phyloP scores from a whole-genome alignment of 2,113 vertebrate genomes.

The Stercorarius parasiticus region DNA sequence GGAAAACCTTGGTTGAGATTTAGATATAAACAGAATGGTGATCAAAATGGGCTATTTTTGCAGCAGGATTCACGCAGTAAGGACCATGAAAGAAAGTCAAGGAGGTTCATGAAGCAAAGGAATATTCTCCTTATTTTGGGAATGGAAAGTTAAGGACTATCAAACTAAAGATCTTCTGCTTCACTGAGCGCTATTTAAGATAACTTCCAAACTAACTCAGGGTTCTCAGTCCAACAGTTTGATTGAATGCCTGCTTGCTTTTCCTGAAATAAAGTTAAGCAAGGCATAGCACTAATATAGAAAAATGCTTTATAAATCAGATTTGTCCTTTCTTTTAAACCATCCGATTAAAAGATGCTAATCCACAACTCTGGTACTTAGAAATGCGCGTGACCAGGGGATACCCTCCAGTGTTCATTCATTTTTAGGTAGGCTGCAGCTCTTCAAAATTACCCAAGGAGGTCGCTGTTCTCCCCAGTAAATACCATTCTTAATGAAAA shows the following conservation, averaged over 20 bases:
- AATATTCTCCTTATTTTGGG: neutral
- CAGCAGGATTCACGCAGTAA: neutral
- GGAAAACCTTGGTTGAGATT: neutral
- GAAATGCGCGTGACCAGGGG: accelerated
- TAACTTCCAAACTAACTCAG: neutral
- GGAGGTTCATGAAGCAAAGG: neutral
- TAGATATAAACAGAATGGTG: neutral
- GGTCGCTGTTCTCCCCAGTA: neutral
- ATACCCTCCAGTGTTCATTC: too few species aligned
- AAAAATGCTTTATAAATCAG: neutral
- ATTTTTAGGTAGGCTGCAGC: neutral
- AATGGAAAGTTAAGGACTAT: neutral
- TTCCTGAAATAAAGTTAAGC: neutral
- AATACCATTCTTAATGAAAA: neutral
- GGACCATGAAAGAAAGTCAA: neutral
- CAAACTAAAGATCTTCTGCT: neutral
- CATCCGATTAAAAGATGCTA: neutral
- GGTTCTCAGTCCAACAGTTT: neutral
- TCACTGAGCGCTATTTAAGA: neutral
- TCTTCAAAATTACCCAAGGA: neutral
- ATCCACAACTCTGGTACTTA: neutral
- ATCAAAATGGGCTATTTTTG: neutral
- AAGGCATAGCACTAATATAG: neutral
- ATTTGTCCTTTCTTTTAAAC: neutral
- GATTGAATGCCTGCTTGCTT: neutral